Conservation (phyloP, 2,888 invertebrate genomes). For the Parnassius smintheus region DNA sequence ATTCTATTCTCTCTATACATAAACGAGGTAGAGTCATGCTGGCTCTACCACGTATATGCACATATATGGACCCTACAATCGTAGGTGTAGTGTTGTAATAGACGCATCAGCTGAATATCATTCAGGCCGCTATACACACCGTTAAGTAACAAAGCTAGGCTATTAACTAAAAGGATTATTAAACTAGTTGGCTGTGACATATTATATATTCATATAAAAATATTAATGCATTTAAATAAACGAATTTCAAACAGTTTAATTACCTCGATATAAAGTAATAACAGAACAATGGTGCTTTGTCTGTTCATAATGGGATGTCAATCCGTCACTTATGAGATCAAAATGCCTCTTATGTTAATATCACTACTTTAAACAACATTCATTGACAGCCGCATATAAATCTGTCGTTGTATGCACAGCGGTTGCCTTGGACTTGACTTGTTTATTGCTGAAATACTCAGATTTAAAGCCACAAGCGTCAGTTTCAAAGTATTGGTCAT, state of each 20-base stretch:
- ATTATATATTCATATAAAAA: no score
- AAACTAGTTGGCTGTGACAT: no score
- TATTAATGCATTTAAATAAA: no score
- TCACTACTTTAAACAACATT: slow-evolving; percentile 23
- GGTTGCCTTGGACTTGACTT: slow-evolving; percentile 49
- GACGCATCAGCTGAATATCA: no score
- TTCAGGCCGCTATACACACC: no score
- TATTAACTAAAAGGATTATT: no score
- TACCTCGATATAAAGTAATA: background rate
- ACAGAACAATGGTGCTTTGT: slow-evolving; percentile 16
- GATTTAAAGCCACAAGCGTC: slow-evolving; percentile 31
- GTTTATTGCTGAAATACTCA: slow-evolving; percentile 49
- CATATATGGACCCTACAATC: no score
- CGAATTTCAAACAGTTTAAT: background rate
- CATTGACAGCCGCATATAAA: slow-evolving; percentile 30
- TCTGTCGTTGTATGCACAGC: slow-evolving; percentile 30
- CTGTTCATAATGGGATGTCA: slow-evolving; percentile 5
- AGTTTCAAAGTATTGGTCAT: slow-evolving; percentile 25
- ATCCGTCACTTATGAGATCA: slow-evolving; percentile 20
- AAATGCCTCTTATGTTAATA: slow-evolving; percentile 20
- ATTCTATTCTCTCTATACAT: no score
- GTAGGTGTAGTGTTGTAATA: no score
- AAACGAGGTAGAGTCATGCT: no score
- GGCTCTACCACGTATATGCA: no score
- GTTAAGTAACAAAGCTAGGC: no score